A percentile compares a stretch with the other conserved stretches of the same genome.
These are phyloP conservation scores for Rhinophrynus dorsalis DNA, from an alignment of 2,797 vertebrate species.

Conservation along the genomic window DNA sequence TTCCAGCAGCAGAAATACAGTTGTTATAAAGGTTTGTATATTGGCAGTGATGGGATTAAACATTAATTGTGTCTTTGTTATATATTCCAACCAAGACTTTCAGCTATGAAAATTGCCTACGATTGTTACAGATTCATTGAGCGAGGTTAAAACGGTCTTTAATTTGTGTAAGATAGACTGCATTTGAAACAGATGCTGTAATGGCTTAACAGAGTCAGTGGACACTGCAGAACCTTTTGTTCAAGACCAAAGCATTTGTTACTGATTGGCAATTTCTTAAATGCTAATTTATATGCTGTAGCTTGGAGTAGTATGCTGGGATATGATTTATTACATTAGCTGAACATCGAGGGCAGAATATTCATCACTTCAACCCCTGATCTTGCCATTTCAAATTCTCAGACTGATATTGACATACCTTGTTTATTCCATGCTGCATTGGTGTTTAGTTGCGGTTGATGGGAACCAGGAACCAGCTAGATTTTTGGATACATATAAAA, in stretches of 20 bases:
- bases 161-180: constrained; percentile 2
- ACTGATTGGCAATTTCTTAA: too few relatives aligned
- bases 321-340: constrained; percentile 7
- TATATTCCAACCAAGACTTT: not conserved
- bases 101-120: constrained; percentile 7
- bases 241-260: constrained; percentile 5
- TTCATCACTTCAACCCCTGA: not conserved
- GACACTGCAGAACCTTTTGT: not conserved
- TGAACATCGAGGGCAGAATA: not conserved
- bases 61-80: constrained; percentile 12
- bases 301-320: not conserved
- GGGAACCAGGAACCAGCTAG: too few relatives aligned
- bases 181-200: constrained; percentile 14
- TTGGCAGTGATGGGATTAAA: not conserved
- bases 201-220: constrained; percentile 3
- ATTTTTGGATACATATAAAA: too few relatives aligned
- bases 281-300: not conserved
- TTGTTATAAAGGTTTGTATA: not conserved
- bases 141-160: constrained; percentile 4
- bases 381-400: not conserved
- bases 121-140: constrained; percentile 8
- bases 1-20: not conserved
- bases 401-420: not conserved
- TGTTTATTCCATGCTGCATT: too few relatives aligned
- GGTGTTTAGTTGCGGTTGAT: too few relatives aligned